Evolutionary conservation across 2,113 vertebrate species (phyloP).

Genomic region (Cyphomyrus discorhynchus): DNA sequence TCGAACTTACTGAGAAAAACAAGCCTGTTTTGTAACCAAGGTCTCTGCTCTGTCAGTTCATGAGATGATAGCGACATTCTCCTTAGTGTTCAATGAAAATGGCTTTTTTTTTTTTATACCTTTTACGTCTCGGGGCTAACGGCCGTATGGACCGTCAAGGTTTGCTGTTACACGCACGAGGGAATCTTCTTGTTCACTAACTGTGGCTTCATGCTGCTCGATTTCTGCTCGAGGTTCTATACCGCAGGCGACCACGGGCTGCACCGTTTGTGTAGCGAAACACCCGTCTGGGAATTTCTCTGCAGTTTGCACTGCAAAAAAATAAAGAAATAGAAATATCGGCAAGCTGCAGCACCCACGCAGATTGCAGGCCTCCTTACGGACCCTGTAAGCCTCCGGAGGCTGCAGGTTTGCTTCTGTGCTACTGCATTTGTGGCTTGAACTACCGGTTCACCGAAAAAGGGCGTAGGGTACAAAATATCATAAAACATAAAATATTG

Average conservation of each 20-base stretch:
- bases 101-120: not conserved
- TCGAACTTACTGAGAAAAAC: not conserved
- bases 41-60: not conserved
- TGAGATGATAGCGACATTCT: not conserved
- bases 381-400: not conserved
- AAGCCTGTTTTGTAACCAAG: not conserved
- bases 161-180: not conserved
- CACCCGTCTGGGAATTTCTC: not conserved
- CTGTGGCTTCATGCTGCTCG: not conserved
- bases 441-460: not conserved
- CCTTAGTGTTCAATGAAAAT: not conserved
- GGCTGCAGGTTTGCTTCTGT: not conserved
- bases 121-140: not conserved
- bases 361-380: not conserved
- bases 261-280: not conserved
- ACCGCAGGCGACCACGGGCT: not conserved
- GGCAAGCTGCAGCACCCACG: not conserved
- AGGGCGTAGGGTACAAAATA: not conserved
- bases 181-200: not conserved
- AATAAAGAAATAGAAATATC: not conserved
- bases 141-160: not conserved
- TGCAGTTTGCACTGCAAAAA: slow-evolving; percentile 9
- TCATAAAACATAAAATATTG: not conserved
- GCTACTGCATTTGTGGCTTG: not conserved
- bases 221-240: not conserved